phyloP scores from a whole-genome alignment of 2,113 vertebrate species.

The Felis chaus region DNA sequence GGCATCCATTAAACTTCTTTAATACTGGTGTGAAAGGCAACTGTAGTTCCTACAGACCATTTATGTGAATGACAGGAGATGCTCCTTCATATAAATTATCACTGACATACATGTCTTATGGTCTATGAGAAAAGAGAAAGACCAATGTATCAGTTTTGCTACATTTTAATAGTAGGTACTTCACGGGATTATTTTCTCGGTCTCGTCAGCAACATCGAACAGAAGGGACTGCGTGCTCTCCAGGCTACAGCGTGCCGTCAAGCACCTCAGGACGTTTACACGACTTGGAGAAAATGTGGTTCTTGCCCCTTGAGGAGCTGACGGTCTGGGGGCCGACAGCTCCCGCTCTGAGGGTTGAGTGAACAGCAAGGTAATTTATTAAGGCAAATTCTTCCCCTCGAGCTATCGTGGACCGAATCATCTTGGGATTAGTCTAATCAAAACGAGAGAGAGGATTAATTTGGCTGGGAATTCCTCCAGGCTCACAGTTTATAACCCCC shows the following conservation, averaged over 20 bases:
- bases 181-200: constrained; percentile 9
- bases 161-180: constrained; percentile 61
- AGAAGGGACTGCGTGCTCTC: constrained; percentile 36
- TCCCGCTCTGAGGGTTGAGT: neutral
- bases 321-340: neutral
- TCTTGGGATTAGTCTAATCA: constrained; percentile 14
- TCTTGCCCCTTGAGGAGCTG: neutral
- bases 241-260: neutral
- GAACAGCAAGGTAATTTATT: constrained; percentile 9
- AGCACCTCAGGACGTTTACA: neutral
- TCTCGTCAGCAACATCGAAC: constrained; percentile 29
- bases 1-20: neutral
- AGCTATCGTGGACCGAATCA: neutral
- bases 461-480: constrained; percentile 24
- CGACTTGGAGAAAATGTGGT: neutral
- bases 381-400: constrained; percentile 48
- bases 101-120: neutral
- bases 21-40: neutral
- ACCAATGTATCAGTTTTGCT: constrained; percentile 26
- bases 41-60: neutral
- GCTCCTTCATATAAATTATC: neutral
- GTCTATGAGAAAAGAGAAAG: constrained; percentile 23
- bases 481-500: neutral
- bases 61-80: neutral
- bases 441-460: constrained; percentile 37